phyloP scores from a whole-genome alignment of 1,140 invertebrate genomes.

The Panulirus ornatus region DNA sequence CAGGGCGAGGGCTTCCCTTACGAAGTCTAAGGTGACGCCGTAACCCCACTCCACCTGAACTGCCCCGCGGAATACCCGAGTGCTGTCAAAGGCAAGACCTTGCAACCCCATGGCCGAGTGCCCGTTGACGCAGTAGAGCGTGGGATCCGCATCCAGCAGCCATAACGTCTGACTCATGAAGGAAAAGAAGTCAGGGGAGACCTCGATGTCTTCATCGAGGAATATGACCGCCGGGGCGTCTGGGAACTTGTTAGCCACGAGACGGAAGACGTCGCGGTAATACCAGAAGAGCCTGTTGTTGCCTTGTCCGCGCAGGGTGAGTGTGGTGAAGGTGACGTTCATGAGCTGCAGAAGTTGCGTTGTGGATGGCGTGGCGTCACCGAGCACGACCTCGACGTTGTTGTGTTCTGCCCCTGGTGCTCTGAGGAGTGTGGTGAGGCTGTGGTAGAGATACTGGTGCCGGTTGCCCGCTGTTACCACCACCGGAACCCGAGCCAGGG shows the following conservation, averaged over 20 bases:
- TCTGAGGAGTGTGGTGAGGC: slow-evolving; percentile 35
- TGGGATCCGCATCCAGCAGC: slow-evolving; percentile 81
- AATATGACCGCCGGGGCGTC: slow-evolving; percentile 80
- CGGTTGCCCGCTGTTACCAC: slow-evolving; percentile 55
- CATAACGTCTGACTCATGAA: slow-evolving; percentile 83
- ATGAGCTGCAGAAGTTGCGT: slow-evolving; percentile 38
- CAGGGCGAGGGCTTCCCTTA: slow-evolving; percentile 47
- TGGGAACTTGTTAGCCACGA: slow-evolving; percentile 47
- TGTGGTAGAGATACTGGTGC: slow-evolving; percentile 63
- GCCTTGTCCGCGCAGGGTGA: background rate
- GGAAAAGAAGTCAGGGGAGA: slow-evolving; percentile 83
- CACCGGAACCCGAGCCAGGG: slow-evolving; percentile 56
- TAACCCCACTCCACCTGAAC: slow-evolving; percentile 73
- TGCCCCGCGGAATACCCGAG: slow-evolving; percentile 41
- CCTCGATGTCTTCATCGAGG: slow-evolving; percentile 84
- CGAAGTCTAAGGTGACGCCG: slow-evolving; percentile 59
- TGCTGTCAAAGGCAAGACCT: slow-evolving; percentile 14
- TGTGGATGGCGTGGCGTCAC: slow-evolving; percentile 23
- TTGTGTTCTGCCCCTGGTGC: slow-evolving; percentile 12
- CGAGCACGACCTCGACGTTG: slow-evolving; percentile 51
- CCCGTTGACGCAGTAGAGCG: slow-evolving; percentile 83
- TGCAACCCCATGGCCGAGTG: slow-evolving; percentile 75
- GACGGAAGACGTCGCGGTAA: slow-evolving; percentile 55
- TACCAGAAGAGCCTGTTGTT: slow-evolving; percentile 48
- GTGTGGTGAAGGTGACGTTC: slow-evolving; percentile 11